phyloP scores from a whole-genome alignment of 2,888 invertebrate species.

The Marronus borbonicus region DNA sequence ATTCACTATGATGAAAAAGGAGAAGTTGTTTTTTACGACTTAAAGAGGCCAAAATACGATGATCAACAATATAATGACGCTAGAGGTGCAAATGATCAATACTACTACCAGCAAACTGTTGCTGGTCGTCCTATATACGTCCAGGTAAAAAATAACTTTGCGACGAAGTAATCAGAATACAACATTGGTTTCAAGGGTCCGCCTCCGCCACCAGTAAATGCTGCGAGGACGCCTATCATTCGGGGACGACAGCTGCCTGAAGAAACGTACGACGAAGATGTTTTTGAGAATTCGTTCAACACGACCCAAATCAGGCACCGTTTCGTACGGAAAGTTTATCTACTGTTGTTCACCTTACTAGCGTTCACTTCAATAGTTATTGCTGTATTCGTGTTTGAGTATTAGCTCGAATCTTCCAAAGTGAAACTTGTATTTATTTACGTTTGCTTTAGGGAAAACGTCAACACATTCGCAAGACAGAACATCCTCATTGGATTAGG shows the following conservation, averaged over 20 bases:
- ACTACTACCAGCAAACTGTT: constrained; percentile 21
- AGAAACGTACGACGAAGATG: constrained; percentile 16
- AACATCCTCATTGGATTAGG: constrained; percentile 28
- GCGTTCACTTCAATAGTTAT: constrained; percentile 71
- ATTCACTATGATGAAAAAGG: not conserved
- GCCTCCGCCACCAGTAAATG: constrained; percentile 19
- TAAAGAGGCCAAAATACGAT: not conserved
- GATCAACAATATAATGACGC: not conserved
- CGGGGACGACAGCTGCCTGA: not conserved
- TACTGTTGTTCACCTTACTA: constrained; percentile 72
- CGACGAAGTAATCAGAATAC: not conserved
- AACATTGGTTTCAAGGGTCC: constrained; percentile 19
- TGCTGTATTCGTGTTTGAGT: constrained; percentile 68
- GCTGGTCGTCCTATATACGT: constrained; percentile 33
- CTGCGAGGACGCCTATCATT: constrained; percentile 12
- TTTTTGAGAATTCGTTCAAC: constrained; percentile 43
- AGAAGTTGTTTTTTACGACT: not conserved
- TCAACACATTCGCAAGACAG: constrained; percentile 15
- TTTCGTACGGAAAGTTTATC: constrained; percentile 73
- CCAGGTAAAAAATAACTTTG: not conserved
- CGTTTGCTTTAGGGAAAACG: constrained; percentile 29
- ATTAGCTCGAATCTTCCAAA: constrained; percentile 21
- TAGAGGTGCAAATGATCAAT: not conserved
- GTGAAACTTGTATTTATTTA: not conserved
- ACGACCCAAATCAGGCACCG: constrained; percentile 60